Evolutionary conservation across 2,113 vertebrate genomes (phyloP).

Genomic region (Pseudorectes ferrugineus): DNA sequence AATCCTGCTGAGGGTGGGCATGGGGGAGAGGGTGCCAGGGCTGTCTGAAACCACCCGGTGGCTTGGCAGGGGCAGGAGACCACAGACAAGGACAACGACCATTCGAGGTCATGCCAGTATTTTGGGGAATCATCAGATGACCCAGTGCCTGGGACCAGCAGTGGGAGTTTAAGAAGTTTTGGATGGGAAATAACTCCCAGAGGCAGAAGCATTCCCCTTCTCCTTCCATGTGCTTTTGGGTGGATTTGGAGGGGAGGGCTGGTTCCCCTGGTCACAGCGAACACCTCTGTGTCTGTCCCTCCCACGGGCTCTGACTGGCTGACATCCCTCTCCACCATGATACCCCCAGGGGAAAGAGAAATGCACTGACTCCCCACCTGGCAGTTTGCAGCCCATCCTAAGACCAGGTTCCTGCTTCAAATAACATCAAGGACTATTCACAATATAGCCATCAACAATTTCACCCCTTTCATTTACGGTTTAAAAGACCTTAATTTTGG

Average conservation of each 20-base stretch:
- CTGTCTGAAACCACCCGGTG: accelerated
- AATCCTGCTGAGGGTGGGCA: background rate
- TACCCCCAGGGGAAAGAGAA: background rate
- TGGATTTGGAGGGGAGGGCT: background rate
- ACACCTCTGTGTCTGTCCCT: background rate
- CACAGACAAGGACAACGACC: background rate
- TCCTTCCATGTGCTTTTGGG: background rate
- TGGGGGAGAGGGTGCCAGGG: background rate
- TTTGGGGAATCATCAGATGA: background rate
- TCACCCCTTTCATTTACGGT: accelerated
- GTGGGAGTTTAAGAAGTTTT: background rate
- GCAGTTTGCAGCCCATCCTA: background rate
- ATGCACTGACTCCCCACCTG: background rate
- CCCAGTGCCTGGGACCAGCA: background rate
- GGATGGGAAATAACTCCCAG: background rate
- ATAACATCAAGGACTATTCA: background rate
- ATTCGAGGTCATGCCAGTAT: accelerated
- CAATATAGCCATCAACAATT: background rate
- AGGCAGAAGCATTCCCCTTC: background rate
- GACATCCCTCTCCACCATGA: background rate
- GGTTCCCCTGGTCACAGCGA: background rate
- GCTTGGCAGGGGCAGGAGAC: background rate
- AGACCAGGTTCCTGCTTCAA: background rate
- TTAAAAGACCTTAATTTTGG: background rate
- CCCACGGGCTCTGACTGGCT: accelerated